A percentile compares a stretch with the other conserved stretches of the same genome.
Conservation (phyloP, 2,797 vertebrate genomes). For the Rhynchotus rufescens region DNA sequence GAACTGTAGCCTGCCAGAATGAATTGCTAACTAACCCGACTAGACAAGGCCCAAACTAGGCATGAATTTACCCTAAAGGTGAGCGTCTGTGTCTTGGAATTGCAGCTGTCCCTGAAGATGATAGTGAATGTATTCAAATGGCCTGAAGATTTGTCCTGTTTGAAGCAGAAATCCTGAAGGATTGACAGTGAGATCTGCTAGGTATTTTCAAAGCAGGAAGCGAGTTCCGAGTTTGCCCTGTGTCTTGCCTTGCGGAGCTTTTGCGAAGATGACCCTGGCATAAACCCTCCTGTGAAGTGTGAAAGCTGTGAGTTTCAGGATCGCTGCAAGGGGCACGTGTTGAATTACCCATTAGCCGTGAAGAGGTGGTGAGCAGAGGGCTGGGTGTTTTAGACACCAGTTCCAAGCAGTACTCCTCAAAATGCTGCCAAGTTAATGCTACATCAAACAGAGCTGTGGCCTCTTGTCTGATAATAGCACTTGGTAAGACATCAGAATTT, state of each 20-base stretch:
- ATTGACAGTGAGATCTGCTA: background rate
- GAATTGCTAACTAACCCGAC: background rate
- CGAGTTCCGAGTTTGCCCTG: background rate
- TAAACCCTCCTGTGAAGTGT: background rate
- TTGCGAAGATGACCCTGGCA: background rate
- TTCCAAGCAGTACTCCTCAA: background rate
- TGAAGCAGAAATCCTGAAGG: background rate
- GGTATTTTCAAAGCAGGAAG: background rate
- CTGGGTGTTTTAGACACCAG: background rate
- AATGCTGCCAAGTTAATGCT: background rate
- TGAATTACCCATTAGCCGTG: background rate
- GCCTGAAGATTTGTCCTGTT: background rate
- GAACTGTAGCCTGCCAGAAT: background rate
- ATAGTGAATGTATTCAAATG: background rate
- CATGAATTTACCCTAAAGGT: background rate
- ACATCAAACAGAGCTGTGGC: background rate
- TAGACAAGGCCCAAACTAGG: background rate
- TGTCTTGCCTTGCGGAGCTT: background rate
- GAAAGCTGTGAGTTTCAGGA: background rate
- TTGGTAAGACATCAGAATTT: background rate
- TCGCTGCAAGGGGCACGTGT: background rate
- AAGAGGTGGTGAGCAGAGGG: background rate
- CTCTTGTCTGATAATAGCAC: background rate
- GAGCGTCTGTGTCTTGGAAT: background rate
- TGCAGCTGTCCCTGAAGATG: background rate